Conservation (phyloP, 2,888 invertebrate genomes). For the Colostygia pectinataria region DNA sequence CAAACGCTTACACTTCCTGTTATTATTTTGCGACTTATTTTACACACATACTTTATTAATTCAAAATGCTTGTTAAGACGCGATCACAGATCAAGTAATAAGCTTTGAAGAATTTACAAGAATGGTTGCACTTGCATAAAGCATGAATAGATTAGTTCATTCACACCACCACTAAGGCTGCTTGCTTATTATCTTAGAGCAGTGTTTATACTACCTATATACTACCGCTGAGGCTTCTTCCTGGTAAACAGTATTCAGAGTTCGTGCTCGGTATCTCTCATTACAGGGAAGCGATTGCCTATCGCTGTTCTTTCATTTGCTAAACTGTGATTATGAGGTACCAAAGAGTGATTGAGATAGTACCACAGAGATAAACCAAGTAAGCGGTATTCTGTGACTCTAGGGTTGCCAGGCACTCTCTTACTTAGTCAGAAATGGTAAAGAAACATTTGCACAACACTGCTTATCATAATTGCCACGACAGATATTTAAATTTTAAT, state of each 20-base stretch:
- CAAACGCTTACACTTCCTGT: too few species aligned
- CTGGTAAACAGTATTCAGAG: slow-evolving; percentile 41
- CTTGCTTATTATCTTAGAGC: slow-evolving; percentile 20
- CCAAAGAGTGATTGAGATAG: slow-evolving; percentile 40
- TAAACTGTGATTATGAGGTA: slow-evolving; percentile 63
- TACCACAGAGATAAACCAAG: too few species aligned
- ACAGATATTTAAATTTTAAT: too few species aligned
- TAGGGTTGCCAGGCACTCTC: slow-evolving; percentile 4
- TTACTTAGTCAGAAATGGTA: too few species aligned
- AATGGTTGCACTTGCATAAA: not conserved
- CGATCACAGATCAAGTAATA: too few species aligned
- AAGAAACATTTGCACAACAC: too few species aligned
- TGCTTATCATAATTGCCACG: too few species aligned
- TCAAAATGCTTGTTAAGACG: too few species aligned
- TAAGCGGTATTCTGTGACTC: not conserved
- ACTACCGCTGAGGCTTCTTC: slow-evolving; percentile 23
- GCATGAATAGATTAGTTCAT: slow-evolving; percentile 21
- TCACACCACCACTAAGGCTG: slow-evolving; percentile 18
- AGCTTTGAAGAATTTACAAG: too few species aligned
- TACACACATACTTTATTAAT: too few species aligned
- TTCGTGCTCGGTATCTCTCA: slow-evolving; percentile 57
- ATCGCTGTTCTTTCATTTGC: slow-evolving; percentile 63
- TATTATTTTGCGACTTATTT: too few species aligned
- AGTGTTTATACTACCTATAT: not conserved
- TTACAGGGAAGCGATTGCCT: slow-evolving; percentile 59